Evolutionary conservation across 92 coral and sea anemone genomes (phyloP), one percentile per base, ranked within the genome.

Genomic region (Epizoanthus fatuus): DNA sequence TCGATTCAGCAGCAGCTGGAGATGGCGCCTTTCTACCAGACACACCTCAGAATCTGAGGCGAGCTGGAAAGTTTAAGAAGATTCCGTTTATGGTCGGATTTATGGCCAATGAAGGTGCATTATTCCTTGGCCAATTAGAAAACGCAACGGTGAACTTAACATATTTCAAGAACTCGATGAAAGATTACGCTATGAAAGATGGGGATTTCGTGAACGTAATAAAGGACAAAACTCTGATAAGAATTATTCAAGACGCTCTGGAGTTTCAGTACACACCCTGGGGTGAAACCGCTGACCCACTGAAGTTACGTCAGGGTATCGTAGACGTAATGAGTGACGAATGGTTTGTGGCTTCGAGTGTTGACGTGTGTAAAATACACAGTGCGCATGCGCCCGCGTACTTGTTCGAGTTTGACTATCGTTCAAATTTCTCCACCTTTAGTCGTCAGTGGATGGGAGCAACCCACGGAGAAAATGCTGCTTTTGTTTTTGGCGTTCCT

Each of bases 31-130:
- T 93, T 57, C 88, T 93, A 59, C 87, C 72, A 2, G 92, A 90
- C 75, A 73, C 93, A 29, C 96, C 96, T 13, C 62, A 63, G 63
- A 86, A 90, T 59, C 82, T 93, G 49, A 74, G 96, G 47, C 65
- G 84, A 66, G 84, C 87, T 42, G 96, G 96, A 17, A 63, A 81
- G 74, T 93, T 93, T 58, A 89, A 90, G 14, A 93, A 87, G 74
- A 16, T 93, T 13, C 96, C 96, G 0, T 62, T 88, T 29, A 82
- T 93, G 66, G 90, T 93, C 39, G 96, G 96, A 1, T 93, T 90
- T 79, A 93, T 93, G 53, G 78, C 88, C 81, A 66, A 93, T 40
- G 96, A 93, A 84, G 96, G 96, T 7, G 86, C 95, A 6, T 81
- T 89, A 29, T 16, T 92, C 22, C 86, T 89, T 42, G 66, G 47